Percentiles rank a stretch among this genome's conserved stretches.
These are phyloP conservation scores for Gorsachius goisagi DNA, from an alignment of 2,113 vertebrate species.

Conservation along the genomic window DNA sequence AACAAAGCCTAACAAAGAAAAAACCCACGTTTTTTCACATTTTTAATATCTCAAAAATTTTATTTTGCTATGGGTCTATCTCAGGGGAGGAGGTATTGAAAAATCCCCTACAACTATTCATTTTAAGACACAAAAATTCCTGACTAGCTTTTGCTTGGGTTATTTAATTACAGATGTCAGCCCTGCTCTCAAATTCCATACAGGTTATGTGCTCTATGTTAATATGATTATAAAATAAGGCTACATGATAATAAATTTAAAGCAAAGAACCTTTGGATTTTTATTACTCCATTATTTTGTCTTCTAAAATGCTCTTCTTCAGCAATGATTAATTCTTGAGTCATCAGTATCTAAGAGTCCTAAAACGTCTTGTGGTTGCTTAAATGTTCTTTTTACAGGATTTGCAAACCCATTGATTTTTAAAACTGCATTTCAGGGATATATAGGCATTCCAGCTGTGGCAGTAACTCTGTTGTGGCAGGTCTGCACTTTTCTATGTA, in stretches of 20 bases:
- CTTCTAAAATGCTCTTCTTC: neutral
- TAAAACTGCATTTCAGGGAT: neutral
- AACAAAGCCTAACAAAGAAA: neutral
- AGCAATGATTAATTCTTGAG: conserved; percentile 16
- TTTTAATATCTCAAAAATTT: neutral
- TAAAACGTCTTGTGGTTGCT: neutral
- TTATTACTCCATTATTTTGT: conserved; percentile 20
- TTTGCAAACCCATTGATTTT: conserved; percentile 22
- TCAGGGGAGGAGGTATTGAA: neutral
- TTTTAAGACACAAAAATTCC: neutral
- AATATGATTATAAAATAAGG: neutral
- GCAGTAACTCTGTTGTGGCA: neutral
- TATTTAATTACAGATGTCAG: neutral
- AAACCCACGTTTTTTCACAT: neutral
- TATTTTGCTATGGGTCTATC: neutral
- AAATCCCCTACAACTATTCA: neutral
- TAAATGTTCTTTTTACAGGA: neutral
- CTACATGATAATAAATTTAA: neutral
- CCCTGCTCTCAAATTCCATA: neutral
- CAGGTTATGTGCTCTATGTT: neutral
- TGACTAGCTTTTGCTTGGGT: neutral
- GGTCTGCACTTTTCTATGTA: neutral
- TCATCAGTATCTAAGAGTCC: neutral
- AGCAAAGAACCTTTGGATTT: neutral
- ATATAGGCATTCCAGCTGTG: neutral